Percentiles rank a stretch among this genome's conserved stretches.
Conservation (phyloP, 2,888 invertebrate genomes). For the Trissoscelio sp. region DNA sequence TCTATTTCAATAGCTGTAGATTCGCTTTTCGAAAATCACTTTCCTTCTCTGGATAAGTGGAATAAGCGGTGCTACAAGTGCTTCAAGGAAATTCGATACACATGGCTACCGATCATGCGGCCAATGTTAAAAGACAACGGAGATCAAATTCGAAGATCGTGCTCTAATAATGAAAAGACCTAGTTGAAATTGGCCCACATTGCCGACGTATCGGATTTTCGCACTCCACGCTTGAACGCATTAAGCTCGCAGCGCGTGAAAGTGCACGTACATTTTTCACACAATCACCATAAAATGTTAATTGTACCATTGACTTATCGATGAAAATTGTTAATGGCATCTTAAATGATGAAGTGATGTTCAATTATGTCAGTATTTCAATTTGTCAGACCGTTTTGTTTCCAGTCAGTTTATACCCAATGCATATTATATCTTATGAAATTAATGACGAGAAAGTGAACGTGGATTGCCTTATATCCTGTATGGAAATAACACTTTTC, state of each 20-base stretch:
- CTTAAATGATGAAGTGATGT: neutral
- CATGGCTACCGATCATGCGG: slow-evolving; percentile 27
- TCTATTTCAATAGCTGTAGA: slow-evolving; percentile 55
- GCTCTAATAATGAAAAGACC: slow-evolving; percentile 66
- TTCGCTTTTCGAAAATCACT: slow-evolving; percentile 72
- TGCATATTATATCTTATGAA: slow-evolving; percentile 33
- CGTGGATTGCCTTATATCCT: slow-evolving; percentile 34
- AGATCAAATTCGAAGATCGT: slow-evolving; percentile 52
- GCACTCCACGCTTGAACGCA: slow-evolving; percentile 74
- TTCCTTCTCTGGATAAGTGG: slow-evolving; percentile 72
- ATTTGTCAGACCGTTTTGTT: neutral
- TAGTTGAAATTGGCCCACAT: slow-evolving; percentile 76
- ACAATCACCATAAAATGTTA: slow-evolving; percentile 23
- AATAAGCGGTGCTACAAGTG: slow-evolving; percentile 41
- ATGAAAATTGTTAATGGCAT: neutral
- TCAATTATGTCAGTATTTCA: slow-evolving; percentile 2
- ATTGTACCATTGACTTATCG: slow-evolving; percentile 25
- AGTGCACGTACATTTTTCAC: slow-evolving; percentile 69
- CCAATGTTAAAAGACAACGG: slow-evolving; percentile 38
- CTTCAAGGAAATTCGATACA: slow-evolving; percentile 48
- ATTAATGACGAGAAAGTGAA: slow-evolving; percentile 47
- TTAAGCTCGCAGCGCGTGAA: slow-evolving; percentile 72
- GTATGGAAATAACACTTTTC: slow-evolving; percentile 20
- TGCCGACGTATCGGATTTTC: slow-evolving; percentile 75
- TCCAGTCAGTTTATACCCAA: neutral